Conservation (phyloP, 2,888 invertebrate species). For the Dicyrtomina minuta region DNA sequence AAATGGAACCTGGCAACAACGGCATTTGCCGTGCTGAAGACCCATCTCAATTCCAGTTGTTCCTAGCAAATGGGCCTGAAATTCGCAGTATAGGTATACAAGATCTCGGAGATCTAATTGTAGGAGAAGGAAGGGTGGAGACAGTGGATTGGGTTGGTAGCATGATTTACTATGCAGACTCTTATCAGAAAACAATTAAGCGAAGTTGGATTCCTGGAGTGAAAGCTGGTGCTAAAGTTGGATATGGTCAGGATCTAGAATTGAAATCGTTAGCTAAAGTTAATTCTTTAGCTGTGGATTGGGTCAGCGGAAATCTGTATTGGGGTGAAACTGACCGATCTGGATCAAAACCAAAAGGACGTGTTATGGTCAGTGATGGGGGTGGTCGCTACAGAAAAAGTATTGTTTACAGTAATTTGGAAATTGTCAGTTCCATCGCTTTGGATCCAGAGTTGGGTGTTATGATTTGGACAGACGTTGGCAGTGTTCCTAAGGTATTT, state of each 20-base stretch:
- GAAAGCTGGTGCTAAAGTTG: constrained; percentile 72
- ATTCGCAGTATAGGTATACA: constrained; percentile 69
- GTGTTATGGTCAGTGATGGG: constrained; percentile 80
- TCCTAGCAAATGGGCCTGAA: constrained; percentile 83
- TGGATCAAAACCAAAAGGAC: constrained; percentile 59
- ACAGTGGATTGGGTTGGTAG: constrained; percentile 84
- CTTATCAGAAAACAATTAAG: constrained; percentile 84
- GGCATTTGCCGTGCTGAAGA: constrained; percentile 78
- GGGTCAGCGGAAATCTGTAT: constrained; percentile 89
- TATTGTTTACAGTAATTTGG: constrained; percentile 73
- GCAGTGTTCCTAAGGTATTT: constrained; percentile 72
- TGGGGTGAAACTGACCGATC: constrained; percentile 82
- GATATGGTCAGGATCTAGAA: constrained; percentile 82
- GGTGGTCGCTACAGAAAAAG: constrained; percentile 87
- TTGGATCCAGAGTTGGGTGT: constrained; percentile 80
- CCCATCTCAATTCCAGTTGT: constrained; percentile 65
- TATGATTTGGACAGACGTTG: constrained; percentile 93
- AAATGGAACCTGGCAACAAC: constrained; percentile 71
- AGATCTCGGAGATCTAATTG: constrained; percentile 68
- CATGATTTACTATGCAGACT: constrained; percentile 95
- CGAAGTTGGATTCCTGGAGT: constrained; percentile 84
- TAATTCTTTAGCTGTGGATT: constrained; percentile 87
- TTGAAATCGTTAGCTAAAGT: constrained; percentile 63
- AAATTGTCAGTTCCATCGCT: constrained; percentile 83
- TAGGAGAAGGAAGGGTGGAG: constrained; percentile 83